Evolutionary conservation across 2,888 invertebrate genomes (phyloP).

Genomic region (Dicyrtomina minuta): DNA sequence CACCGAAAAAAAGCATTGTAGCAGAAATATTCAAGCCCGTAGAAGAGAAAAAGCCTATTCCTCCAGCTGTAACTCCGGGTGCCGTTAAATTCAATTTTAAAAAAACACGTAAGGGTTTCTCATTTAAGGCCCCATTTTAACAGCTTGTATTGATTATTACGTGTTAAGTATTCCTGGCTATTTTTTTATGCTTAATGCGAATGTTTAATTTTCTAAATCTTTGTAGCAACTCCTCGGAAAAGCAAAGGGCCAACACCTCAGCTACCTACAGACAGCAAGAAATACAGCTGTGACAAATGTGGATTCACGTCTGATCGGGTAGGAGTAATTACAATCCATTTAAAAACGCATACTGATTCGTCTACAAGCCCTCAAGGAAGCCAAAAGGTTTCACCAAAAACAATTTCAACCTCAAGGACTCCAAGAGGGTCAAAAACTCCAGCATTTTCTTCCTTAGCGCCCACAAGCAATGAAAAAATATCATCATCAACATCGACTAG

Average conservation of each 20-base stretch:
- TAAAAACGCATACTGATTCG: not conserved
- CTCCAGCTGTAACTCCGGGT: not conserved
- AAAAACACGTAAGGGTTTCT: slow-evolving; percentile 7
- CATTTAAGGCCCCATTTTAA: no score
- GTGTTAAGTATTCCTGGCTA: no score
- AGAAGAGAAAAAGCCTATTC: no score
- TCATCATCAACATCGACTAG: no score
- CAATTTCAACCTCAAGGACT: not conserved
- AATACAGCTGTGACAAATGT: slow-evolving; percentile 5
- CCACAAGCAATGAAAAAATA: no score
- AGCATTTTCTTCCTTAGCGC: no score
- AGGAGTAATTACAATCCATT: not conserved
- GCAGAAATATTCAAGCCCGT: no score
- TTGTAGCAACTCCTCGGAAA: slow-evolving; percentile 5
- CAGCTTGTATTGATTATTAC: no score
- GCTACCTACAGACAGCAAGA: not conserved
- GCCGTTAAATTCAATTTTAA: not conserved
- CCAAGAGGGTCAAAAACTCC: no score
- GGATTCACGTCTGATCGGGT: not conserved
- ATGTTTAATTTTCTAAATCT: not conserved
- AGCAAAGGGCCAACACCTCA: slow-evolving; percentile 7
- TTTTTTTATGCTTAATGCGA: not conserved
- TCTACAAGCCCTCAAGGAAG: not conserved
- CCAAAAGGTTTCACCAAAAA: not conserved
- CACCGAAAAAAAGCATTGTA: no score